Conservation (phyloP, 2,797 vertebrate species). For the Rhadinocentrus ornatus region DNA sequence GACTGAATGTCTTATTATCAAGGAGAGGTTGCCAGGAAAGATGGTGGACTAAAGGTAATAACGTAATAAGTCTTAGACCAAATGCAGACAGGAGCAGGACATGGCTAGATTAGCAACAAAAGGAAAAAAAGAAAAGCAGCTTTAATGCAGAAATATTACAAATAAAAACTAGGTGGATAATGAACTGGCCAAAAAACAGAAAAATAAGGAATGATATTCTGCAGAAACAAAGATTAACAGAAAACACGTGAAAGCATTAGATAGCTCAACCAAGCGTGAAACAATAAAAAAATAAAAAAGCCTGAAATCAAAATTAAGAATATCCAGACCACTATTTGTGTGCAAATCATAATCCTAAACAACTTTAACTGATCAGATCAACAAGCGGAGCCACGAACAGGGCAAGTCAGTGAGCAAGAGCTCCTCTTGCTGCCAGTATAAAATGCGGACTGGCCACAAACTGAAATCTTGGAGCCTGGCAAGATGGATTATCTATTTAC, state of each 20-base stretch:
- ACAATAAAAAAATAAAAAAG: neutral
- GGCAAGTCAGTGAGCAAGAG: too few species aligned
- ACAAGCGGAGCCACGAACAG: too few species aligned
- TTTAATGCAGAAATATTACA: neutral
- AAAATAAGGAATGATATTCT: neutral
- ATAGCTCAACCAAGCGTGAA: too few species aligned
- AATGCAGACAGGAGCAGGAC: neutral
- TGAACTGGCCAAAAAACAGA: neutral
- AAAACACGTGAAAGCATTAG: too few species aligned
- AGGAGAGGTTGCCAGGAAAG: neutral
- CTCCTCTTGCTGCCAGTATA: too few species aligned
- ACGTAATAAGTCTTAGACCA: neutral
- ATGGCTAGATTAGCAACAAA: neutral
- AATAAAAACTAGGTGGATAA: neutral
- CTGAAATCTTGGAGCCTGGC: too few species aligned
- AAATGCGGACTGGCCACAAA: too few species aligned
- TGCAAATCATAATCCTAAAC: too few species aligned
- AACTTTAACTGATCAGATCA: too few species aligned
- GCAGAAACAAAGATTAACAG: too few species aligned
- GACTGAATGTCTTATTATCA: neutral
- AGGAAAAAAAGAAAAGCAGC: neutral
- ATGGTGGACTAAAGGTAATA: neutral
- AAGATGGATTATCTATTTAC: too few species aligned
- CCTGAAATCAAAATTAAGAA: neutral
- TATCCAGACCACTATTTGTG: too few species aligned